phyloP scores from a whole-genome alignment of 2,888 invertebrate species.

The Eurytoma adleriae region DNA sequence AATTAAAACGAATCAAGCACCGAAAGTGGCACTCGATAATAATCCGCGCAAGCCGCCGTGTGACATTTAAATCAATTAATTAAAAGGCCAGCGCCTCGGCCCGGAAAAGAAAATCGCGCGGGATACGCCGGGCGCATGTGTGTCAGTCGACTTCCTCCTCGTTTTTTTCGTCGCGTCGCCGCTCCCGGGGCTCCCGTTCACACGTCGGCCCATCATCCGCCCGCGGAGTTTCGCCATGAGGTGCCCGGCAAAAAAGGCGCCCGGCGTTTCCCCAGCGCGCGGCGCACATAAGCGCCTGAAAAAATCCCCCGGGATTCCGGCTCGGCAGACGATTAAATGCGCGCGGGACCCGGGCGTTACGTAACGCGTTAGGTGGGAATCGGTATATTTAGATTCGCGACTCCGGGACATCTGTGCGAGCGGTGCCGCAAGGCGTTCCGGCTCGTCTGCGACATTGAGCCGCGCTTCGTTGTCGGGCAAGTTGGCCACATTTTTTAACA shows the following conservation, averaged over 20 bases:
- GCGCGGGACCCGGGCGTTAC: conserved; percentile 24
- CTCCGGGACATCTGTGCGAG: neutral
- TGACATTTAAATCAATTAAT: conserved; percentile 55
- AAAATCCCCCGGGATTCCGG: conserved; percentile 38
- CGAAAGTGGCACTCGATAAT: conserved; percentile 32
- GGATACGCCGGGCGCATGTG: conserved; percentile 57
- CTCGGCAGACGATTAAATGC: conserved; percentile 40
- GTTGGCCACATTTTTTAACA: too few species aligned
- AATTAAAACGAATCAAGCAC: conserved; percentile 13
- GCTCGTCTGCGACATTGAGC: too few species aligned
- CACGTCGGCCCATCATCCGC: conserved; percentile 55
- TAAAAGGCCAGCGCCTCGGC: conserved; percentile 41
- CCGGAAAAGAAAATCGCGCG: conserved; percentile 61
- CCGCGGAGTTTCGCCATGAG: conserved; percentile 30
- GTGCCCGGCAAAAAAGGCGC: neutral
- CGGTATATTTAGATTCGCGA: conserved; percentile 21
- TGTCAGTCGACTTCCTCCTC: conserved; percentile 46
- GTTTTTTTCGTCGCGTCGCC: conserved; percentile 33
- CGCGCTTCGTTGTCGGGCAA: too few species aligned
- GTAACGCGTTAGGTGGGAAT: conserved; percentile 37
- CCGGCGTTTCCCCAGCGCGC: neutral
- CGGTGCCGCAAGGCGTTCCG: too few species aligned
- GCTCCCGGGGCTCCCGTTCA: conserved; percentile 59
- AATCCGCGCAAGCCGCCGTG: neutral
- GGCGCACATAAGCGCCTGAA: conserved; percentile 4